A percentile compares a stretch with the other conserved stretches of the same genome.
Conservation (phyloP, 2,888 invertebrate species). For the Herminia tarsipennalis region DNA sequence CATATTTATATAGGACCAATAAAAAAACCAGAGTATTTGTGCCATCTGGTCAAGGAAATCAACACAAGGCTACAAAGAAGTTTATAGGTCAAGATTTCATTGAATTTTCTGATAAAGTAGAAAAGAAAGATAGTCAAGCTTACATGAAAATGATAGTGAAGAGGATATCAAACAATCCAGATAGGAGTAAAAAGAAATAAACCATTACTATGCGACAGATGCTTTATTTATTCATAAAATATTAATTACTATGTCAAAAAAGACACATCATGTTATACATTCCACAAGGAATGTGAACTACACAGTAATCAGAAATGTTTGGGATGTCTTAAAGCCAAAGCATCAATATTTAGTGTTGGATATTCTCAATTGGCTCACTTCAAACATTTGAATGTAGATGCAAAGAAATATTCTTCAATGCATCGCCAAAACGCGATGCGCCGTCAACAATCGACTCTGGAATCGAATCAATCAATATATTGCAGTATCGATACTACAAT, state of each 20-base stretch:
- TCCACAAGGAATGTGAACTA: conserved; percentile 67
- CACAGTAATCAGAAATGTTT: conserved; percentile 57
- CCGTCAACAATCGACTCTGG: no score
- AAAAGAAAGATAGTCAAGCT: conserved; percentile 44
- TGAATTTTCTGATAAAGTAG: conserved; percentile 52
- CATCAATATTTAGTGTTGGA: no score
- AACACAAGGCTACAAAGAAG: conserved; percentile 33
- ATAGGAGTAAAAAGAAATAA: conserved; percentile 66
- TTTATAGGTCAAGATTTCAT: conserved; percentile 73
- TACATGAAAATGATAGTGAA: conserved; percentile 76
- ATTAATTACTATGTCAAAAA: conserved; percentile 76
- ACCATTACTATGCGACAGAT: no score
- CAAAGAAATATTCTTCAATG: no score
- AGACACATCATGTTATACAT: conserved; percentile 72
- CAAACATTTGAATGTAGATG: no score
- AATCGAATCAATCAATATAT: no score
- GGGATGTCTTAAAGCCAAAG: conserved; percentile 29
- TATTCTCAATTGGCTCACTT: no score
- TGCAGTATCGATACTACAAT: no score
- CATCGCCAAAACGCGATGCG: no score
- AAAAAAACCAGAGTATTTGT: conserved; percentile 70
- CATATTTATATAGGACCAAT: conserved; percentile 66
- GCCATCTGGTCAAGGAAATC: conserved; percentile 42
- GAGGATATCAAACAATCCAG: conserved; percentile 71
- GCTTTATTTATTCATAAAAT: conserved; percentile 67